These are phyloP conservation scores for Phyllotreta striolata DNA, from an alignment of 2,888 invertebrate species.

Conservation along the genomic window DNA sequence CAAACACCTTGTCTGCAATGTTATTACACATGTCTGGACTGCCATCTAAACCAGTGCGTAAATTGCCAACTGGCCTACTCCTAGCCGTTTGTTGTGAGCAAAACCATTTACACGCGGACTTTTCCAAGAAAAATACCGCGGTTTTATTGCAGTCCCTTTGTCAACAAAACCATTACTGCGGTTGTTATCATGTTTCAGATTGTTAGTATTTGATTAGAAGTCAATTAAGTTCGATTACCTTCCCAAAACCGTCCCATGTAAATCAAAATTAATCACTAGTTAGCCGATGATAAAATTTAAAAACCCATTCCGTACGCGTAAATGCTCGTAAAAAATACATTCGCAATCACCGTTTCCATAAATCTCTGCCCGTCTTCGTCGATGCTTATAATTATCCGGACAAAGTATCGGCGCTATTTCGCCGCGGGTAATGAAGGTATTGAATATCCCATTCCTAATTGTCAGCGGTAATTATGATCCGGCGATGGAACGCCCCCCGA, in stretches of 20 bases:
- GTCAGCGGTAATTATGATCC: constrained; percentile 38
- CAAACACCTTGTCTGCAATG: constrained; percentile 55
- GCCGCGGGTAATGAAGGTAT: constrained; percentile 40
- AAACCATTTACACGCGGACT: neutral
- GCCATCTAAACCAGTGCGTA: constrained; percentile 46
- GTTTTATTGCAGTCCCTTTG: neutral
- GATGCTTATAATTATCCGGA: constrained; percentile 33
- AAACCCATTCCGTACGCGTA: no score
- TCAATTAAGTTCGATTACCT: neutral
- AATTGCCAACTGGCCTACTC: constrained; percentile 45
- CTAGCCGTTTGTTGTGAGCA: constrained; percentile 17
- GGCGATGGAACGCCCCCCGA: constrained; percentile 33
- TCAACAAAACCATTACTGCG: neutral
- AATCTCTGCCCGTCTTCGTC: constrained; percentile 24
- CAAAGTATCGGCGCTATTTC: constrained; percentile 37
- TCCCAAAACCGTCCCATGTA: neutral
- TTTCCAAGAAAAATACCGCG: constrained; percentile 4
- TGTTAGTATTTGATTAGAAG: neutral
- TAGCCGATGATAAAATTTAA: neutral
- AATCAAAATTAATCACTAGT: constrained; percentile 17
- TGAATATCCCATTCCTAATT: constrained; percentile 40
- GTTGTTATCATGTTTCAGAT: neutral
- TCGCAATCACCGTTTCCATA: constrained; percentile 24
- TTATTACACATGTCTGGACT: constrained; percentile 55
- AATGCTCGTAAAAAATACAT: neutral